Conservation (phyloP, 2,797 vertebrate species). For the Semotilus atromaculatus region DNA sequence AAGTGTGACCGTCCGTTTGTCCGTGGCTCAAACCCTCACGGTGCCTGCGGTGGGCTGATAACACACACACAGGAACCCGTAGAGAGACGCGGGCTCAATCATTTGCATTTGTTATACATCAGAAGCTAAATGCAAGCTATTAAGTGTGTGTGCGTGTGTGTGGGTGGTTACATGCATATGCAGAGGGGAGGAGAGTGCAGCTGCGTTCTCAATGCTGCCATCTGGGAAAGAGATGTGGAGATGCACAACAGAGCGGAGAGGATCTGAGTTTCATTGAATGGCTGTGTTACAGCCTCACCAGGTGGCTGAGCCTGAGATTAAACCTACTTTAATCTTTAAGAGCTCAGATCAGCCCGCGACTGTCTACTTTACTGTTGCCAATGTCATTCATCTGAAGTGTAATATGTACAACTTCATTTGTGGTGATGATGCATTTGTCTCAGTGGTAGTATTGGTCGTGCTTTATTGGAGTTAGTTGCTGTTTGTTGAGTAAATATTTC, state of each 20-base stretch:
- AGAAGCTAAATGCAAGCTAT: conserved; percentile 49
- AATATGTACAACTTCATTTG: conserved; percentile 35
- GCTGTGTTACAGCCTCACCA: conserved; percentile 40
- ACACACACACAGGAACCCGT: conserved; percentile 38
- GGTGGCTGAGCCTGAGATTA: conserved; percentile 28
- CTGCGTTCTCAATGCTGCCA: conserved; percentile 59
- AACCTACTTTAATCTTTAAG: neutral
- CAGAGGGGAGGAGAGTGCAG: neutral
- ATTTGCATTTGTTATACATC: conserved; percentile 46
- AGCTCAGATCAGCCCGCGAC: neutral
- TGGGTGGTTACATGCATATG: conserved; percentile 28
- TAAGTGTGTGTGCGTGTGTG: conserved; percentile 26
- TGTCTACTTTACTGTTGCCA: neutral
- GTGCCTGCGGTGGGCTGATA: conserved; percentile 43
- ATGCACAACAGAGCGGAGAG: neutral
- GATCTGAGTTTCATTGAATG: neutral
- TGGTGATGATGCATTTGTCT: conserved; percentile 40
- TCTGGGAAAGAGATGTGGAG: conserved; percentile 44
- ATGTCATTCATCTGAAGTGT: neutral
- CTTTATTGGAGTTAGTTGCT: conserved; percentile 19
- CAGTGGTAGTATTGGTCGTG: conserved; percentile 26
- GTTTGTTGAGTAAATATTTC: neutral
- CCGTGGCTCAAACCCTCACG: conserved; percentile 1
- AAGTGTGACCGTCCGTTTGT: conserved; percentile 1
- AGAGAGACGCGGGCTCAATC: conserved; percentile 1